Evolutionary conservation across 2,888 invertebrate genomes (phyloP).

Genomic region (Agriopis leucophaearia): DNA sequence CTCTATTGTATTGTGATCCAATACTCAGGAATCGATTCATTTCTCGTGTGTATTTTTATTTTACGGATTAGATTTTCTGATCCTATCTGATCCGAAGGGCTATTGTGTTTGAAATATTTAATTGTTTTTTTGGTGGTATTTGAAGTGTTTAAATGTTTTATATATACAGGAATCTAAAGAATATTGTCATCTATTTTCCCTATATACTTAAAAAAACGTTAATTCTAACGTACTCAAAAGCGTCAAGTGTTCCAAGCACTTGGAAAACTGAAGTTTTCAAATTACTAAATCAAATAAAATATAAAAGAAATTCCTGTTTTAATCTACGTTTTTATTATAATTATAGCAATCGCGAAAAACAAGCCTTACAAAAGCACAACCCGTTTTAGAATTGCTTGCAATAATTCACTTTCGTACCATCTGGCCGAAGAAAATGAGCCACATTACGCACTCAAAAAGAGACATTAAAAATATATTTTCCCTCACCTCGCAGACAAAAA

Average conservation of each 20-base stretch:
- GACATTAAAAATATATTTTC: constrained; percentile 56
- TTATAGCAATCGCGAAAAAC: not conserved
- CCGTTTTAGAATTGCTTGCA: constrained; percentile 55
- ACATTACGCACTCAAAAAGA: constrained; percentile 56
- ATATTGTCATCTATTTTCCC: too few species aligned
- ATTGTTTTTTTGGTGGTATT: too few species aligned
- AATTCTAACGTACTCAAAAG: too few species aligned
- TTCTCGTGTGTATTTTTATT: constrained; percentile 16
- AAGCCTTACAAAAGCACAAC: not conserved
- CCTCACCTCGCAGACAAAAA: constrained; percentile 35
- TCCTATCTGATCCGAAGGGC: not conserved
- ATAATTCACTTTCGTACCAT: constrained; percentile 68
- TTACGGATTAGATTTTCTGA: constrained; percentile 3
- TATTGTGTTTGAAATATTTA: not conserved
- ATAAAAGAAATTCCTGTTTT: too few species aligned
- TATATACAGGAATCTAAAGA: too few species aligned
- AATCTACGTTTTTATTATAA: too few species aligned
- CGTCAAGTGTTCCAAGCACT: too few species aligned
- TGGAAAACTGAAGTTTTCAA: too few species aligned
- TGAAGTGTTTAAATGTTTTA: too few species aligned
- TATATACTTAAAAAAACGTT: too few species aligned
- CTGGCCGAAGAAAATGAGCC: constrained; percentile 65
- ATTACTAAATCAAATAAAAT: too few species aligned
- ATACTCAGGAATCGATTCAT: constrained; percentile 33
- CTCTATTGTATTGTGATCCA: constrained; percentile 24